Percentiles rank a stretch among this genome's conserved stretches.
Evolutionary conservation across 2,888 invertebrate species (phyloP).

Genomic region (Lamellibrachia columna): DNA sequence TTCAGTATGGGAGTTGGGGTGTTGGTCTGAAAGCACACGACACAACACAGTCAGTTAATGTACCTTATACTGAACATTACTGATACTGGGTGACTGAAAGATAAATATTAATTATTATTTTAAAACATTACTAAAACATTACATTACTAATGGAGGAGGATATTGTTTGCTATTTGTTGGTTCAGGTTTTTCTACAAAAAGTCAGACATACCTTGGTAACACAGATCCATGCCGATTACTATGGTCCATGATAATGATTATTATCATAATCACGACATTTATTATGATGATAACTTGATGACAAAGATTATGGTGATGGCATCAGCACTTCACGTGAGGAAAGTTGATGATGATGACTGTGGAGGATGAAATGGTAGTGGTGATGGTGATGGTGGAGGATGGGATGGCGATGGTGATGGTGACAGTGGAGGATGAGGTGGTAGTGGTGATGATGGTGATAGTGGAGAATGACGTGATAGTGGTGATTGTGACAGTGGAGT

Average conservation of each 20-base stretch:
- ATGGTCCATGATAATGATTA: too few relatives aligned
- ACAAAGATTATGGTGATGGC: not conserved
- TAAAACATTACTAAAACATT: too few relatives aligned
- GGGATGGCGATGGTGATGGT: not conserved
- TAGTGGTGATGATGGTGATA: too few relatives aligned
- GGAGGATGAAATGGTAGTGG: not conserved
- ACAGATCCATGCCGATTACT: too few relatives aligned
- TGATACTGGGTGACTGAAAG: too few relatives aligned
- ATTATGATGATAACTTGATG: not conserved
- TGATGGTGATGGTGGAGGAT: not conserved
- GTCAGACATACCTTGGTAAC: too few relatives aligned
- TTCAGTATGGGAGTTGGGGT: constrained; percentile 33
- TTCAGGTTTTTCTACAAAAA: too few relatives aligned
- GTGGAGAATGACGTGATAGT: not conserved
- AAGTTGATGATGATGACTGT: not conserved
- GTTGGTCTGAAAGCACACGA: constrained; percentile 31
- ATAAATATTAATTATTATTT: too few relatives aligned
- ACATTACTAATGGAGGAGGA: too few relatives aligned
- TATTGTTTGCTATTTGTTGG: too few relatives aligned
- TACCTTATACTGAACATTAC: not conserved
- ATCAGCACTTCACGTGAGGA: not conserved
- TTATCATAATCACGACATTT: too few relatives aligned
- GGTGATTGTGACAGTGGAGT: not conserved
- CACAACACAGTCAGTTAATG: not conserved
- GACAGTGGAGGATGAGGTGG: not conserved